Evolutionary conservation across 2,888 invertebrate species (phyloP).

Genomic region (Cosmorhoe ocellata): DNA sequence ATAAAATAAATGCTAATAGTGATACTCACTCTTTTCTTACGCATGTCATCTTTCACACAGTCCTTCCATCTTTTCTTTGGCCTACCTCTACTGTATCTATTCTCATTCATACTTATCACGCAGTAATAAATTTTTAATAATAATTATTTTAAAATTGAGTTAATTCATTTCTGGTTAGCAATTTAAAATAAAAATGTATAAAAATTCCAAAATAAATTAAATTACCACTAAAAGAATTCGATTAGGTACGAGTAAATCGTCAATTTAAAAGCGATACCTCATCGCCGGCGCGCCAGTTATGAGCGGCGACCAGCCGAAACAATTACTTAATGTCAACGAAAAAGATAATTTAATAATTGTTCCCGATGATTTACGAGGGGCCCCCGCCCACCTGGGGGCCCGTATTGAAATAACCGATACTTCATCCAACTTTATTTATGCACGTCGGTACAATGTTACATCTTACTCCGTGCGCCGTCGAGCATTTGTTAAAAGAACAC

Average conservation of each 20-base stretch:
- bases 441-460: constrained; percentile 71
- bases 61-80: too few species aligned
- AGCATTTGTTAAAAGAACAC: constrained; percentile 81
- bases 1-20: too few species aligned
- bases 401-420: constrained; percentile 77
- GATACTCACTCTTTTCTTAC: too few species aligned
- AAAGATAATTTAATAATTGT: constrained; percentile 83
- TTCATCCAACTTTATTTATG: constrained; percentile 74
- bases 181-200: too few species aligned
- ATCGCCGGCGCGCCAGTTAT: constrained; percentile 63
- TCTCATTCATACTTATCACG: too few species aligned
- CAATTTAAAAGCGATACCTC: constrained; percentile 68
- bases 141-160: too few species aligned
- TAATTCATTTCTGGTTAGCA: too few species aligned
- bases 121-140: too few species aligned
- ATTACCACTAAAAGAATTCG: constrained; percentile 29
- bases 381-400: constrained; percentile 74
- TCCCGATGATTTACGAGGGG: constrained; percentile 73
- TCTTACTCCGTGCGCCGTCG: constrained; percentile 72
- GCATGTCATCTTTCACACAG: too few species aligned
- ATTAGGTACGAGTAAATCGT: constrained; percentile 51
- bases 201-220: constrained; percentile 39
- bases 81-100: too few species aligned
- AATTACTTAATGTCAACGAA: constrained; percentile 82
- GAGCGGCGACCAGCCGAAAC: constrained; percentile 64